Evolutionary conservation across 2,797 vertebrate genomes (phyloP), one percentile per base, ranked within the genome.

Genomic region (Gymnoscopelus microlampas): DNA sequence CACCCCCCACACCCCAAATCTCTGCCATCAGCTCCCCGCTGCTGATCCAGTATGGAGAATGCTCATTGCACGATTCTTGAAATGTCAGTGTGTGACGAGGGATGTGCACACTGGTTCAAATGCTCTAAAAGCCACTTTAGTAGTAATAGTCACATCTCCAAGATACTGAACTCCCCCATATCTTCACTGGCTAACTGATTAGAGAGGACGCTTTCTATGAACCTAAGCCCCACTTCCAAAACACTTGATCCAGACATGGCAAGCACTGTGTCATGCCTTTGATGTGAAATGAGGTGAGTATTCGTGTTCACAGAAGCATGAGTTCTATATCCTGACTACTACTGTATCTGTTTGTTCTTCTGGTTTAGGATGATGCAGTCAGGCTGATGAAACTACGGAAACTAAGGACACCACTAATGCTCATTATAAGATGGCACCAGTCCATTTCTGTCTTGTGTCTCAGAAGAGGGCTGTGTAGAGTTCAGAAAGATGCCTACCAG

Each of bases 41-140:
- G 83, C 83, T 86, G 75, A 65, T 54, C 79, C 83, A 67, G 82
- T 82, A 84, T 83, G 77, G 84, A 86, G 87, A 85, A 88, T 73
- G 81, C 84, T 79, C 79, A 58, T 57, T 24, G 54, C 23, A 26
- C 24, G 54, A 19, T 26, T 76, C 85, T 87, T 86, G 80, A 81
- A 73, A 60, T 58, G 85, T 49, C 32, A 11, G 35, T 11, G 35
- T 72, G 85, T 76, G 77, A 29, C 26, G 26, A 67, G 75, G 80
- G 81, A 81, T 74, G 77, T 84, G 86, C 86, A 89, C 73, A 81
- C 51, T 29, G 68, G 51, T 71, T 79, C 79, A 85, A 75, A 61
- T 80, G 81, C 82, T 82, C 79, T 68, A 83, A 76, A 75, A 84
- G 81, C 82, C 70, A 67, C 51, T 54, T 35, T 50, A 39, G 77